phyloP scores from a whole-genome alignment of 2,113 vertebrate species.

The Cromileptes altivelis region DNA sequence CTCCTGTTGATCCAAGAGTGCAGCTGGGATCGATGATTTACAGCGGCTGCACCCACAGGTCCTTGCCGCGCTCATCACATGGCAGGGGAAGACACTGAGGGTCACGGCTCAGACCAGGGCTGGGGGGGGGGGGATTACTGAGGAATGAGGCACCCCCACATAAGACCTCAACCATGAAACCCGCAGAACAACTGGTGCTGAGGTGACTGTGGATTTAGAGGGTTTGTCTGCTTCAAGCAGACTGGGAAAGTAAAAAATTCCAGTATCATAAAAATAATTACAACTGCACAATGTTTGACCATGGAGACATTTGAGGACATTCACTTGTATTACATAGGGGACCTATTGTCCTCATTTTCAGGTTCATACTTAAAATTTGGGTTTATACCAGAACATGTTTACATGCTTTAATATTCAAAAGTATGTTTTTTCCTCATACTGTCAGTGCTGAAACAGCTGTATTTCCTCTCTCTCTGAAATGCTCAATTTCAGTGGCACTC shows the following conservation, averaged over 20 bases:
- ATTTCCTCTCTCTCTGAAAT: too few species aligned
- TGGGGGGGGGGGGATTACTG: constrained; percentile 14
- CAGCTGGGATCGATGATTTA: constrained; percentile 75
- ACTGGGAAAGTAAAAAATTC: background rate
- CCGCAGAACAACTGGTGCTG: constrained; percentile 29
- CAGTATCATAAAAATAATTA: background rate
- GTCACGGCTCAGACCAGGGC: constrained; percentile 13
- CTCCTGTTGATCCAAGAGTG: constrained; percentile 62
- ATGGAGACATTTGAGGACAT: background rate
- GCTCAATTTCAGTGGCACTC: too few species aligned
- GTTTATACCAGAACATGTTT: too few species aligned
- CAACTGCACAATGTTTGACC: background rate
- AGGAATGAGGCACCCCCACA: constrained; percentile 32
- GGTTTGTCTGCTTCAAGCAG: background rate
- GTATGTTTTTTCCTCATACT: too few species aligned
- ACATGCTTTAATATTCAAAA: too few species aligned
- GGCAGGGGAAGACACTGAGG: constrained; percentile 32
- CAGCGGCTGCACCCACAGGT: constrained; percentile 32
- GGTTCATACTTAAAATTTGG: too few species aligned
- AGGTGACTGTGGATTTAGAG: constrained; percentile 1
- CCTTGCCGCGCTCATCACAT: constrained; percentile 45
- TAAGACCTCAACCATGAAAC: constrained; percentile 17
- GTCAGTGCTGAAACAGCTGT: too few species aligned
- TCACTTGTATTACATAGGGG: too few species aligned
- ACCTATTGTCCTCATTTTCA: too few species aligned